phyloP scores from a whole-genome alignment of 2,797 vertebrate genomes.

The Anas capensis region DNA sequence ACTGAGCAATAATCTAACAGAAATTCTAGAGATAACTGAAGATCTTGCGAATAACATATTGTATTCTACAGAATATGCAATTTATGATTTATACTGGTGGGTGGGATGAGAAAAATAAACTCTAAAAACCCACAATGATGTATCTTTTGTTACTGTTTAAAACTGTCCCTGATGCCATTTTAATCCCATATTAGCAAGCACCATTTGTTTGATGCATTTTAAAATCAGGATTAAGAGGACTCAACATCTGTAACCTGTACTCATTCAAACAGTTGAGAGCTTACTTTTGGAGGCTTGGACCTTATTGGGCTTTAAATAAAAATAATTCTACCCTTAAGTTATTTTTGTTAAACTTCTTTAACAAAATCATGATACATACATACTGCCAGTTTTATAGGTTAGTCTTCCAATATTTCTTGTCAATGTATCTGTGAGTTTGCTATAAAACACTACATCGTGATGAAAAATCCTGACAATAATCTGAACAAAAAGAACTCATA shows the following conservation, averaged over 20 bases:
- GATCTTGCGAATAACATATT: background rate
- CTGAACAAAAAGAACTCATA: background rate
- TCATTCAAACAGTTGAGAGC: background rate
- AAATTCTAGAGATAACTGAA: constrained; percentile 49
- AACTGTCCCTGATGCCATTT: background rate
- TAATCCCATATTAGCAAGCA: background rate
- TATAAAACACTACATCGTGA: background rate
- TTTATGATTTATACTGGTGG: background rate
- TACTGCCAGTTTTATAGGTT: background rate
- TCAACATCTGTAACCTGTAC: background rate
- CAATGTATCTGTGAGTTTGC: background rate
- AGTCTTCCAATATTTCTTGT: background rate
- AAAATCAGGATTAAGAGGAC: background rate
- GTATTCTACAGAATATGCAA: background rate
- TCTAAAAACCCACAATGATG: background rate
- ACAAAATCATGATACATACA: accelerated
- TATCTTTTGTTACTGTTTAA: background rate
- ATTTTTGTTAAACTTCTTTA: background rate
- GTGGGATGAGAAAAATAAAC: background rate
- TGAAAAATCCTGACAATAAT: background rate
- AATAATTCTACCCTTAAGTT: background rate
- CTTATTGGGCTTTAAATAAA: background rate
- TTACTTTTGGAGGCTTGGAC: background rate
- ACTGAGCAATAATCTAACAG: constrained; percentile 72
- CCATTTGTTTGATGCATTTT: background rate